Evolutionary conservation across 1,140 invertebrate genomes (phyloP), one percentile per base, ranked within the genome.

Genomic region (Wasmannia auropunctata): DNA sequence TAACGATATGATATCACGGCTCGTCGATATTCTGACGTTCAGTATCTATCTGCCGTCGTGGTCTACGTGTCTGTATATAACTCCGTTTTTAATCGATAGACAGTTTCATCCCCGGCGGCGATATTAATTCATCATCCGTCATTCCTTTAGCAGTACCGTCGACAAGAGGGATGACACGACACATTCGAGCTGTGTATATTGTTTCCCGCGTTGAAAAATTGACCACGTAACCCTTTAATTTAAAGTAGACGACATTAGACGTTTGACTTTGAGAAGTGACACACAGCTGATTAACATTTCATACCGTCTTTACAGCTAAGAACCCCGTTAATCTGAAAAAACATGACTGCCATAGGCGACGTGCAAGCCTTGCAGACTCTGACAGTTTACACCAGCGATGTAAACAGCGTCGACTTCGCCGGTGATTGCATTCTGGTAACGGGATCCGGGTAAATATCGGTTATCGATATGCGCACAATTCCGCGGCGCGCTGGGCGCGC

Each of bases 321-420:
- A 74, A 83, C 67, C 67, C 79, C 79, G 51, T 83, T 83, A 74
- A 74, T 60, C 51, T 83, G 67, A 58, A 51, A 43, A 76, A 83
- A 54, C 11, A 87, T 77, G 85, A 87, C 51, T 65, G 72, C 43
- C 4, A 91, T 91, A 22, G 91, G 88, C 60, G 90, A 94, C 46
- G 94, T 95, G 25, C 94, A 93, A 85, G 85, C 94, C 69, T 86
- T 97, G 43, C 96, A 97, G 92, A 96, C 91, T 34, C 88, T 97
- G 1, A 93, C 94, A 34, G 91, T 91, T 25, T 97, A 97, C 89
- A 95, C 94, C 0, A 97, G 96, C 89, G 97, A 97, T 94, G 95
- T 98, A 34, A 97, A 96, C 54, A 95, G 95, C 76, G 96, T 96
- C 56, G 96, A 96, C 92, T 97, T 97, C 92, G 95, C 95, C 16